These are phyloP conservation scores for Micromussa lordhowensis DNA, from an alignment of 92 coral and sea anemone species.

Conservation along the genomic window DNA sequence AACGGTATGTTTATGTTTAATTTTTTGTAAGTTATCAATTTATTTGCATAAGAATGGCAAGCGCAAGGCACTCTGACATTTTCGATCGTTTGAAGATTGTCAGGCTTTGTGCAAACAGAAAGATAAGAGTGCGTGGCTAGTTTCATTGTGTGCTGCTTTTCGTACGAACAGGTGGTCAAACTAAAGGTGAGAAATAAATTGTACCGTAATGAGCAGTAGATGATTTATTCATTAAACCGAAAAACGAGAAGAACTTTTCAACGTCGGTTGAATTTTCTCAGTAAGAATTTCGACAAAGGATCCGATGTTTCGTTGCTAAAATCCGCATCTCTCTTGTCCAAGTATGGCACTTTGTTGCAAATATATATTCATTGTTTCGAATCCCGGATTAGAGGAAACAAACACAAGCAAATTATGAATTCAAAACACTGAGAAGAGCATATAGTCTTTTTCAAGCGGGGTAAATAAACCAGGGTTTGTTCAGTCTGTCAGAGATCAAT, in stretches of 20 bases:
- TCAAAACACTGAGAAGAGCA: neutral
- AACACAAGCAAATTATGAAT: neutral
- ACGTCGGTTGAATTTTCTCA: neutral
- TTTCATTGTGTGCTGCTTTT: constrained; percentile 20
- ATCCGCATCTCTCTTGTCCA: neutral
- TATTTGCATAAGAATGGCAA: constrained; percentile 46
- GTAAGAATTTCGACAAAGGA: neutral
- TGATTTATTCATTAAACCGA: constrained; percentile 4
- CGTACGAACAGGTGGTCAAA: constrained; percentile 38
- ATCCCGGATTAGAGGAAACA: neutral
- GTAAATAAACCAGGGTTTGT: neutral
- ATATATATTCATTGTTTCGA: neutral
- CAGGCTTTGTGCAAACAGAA: constrained; percentile 21
- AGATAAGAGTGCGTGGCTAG: neutral
- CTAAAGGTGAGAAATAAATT: neutral
- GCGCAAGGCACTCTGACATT: constrained; percentile 4
- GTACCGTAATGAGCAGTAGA: neutral
- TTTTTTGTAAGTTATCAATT: constrained; percentile 28
- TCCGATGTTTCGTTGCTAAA: neutral
- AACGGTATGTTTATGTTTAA: constrained; percentile 22
- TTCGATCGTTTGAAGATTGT: constrained; percentile 27
- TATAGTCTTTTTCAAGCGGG: neutral
- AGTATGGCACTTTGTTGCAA: neutral
- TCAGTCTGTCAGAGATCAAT: neutral
- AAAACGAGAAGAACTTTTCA: neutral